Base-by-base conservation (phyloP, 2,113 vertebrate species). In the Pollachius pollachius region DNA sequence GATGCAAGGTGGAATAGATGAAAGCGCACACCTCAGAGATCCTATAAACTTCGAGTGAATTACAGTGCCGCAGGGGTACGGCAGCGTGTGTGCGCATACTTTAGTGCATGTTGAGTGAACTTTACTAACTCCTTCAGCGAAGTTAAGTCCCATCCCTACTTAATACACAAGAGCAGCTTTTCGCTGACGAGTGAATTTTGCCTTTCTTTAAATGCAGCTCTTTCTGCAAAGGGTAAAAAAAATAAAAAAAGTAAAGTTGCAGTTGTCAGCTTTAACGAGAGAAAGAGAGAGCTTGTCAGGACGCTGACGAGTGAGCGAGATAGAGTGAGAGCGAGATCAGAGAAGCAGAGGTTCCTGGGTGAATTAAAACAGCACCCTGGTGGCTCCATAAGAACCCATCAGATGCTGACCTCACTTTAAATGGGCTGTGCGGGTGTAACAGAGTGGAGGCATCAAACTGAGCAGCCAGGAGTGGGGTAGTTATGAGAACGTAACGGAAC, bases 341-440 rank as follows among this genome's bases (percentile, higher is more conserved):
- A 90, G 57, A 52, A 72, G 66, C 56, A 60, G 76, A 80, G 76
- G 83, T 80, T 87, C 82, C 85, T 69, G 84, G 85, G 81, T 56
- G 77, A 88, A 91, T 91, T 84, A 92, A 89, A 87, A 87, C 84
- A 69, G 84, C 82, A 68, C 79, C 70, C 81, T 81, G 85, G 88
- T 79, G 78, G 79, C 85, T 82, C 81, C 73, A 89, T 88, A 77
- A 90, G 80, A 89, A 75, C 76, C 81, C 74, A 84, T 69, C 79
- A 86, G 83, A 85, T 82, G 76, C 84, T 70, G 71, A 64, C 80
- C 74, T 82, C 80, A 81, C 77, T 81, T 83, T 65, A 60, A 75
- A 76, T 71, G 75, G 74, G 77, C 80, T 77, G 70, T 68, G 70
- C 34, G 73, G 81, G 77, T 62, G 16, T 68, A 83, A 71, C 67